Conservation (phyloP, 2,113 vertebrate species). For the Pimephales promelas region DNA sequence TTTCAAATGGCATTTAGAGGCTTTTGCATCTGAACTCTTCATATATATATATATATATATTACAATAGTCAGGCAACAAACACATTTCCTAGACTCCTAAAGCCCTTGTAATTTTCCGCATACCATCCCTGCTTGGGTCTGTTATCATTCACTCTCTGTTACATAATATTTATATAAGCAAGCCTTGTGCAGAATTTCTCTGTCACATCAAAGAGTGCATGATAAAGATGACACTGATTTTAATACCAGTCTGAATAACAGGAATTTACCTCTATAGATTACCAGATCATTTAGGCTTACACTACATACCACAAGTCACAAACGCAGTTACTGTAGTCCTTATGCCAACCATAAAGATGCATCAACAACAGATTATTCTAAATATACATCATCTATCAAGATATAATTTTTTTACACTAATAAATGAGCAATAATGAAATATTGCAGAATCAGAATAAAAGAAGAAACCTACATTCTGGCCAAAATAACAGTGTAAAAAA, state of each 20-base stretch:
- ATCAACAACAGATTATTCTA: background rate
- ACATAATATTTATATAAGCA: slow-evolving; percentile 47
- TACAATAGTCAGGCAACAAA: background rate
- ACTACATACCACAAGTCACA: background rate
- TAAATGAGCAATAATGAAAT: background rate
- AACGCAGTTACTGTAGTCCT: background rate
- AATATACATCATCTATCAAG: background rate
- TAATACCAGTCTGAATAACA: background rate
- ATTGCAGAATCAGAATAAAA: background rate
- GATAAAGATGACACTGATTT: background rate
- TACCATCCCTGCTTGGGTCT: background rate
- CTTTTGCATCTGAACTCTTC: no score
- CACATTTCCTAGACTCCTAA: background rate
- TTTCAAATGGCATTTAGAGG: no score
- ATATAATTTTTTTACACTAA: background rate
- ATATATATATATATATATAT: background rate
- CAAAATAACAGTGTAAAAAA: background rate
- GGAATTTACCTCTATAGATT: background rate
- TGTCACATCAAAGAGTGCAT: slow-evolving; percentile 1
- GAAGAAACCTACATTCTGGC: background rate
- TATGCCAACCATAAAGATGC: background rate
- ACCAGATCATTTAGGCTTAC: background rate
- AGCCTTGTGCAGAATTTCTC: background rate
- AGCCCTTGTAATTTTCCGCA: slow-evolving; percentile 1
- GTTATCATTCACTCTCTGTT: no score